Evolutionary conservation across 2,113 vertebrate species (phyloP), one percentile per base, ranked within the genome.

Genomic region (Pogonocichla stellata): DNA sequence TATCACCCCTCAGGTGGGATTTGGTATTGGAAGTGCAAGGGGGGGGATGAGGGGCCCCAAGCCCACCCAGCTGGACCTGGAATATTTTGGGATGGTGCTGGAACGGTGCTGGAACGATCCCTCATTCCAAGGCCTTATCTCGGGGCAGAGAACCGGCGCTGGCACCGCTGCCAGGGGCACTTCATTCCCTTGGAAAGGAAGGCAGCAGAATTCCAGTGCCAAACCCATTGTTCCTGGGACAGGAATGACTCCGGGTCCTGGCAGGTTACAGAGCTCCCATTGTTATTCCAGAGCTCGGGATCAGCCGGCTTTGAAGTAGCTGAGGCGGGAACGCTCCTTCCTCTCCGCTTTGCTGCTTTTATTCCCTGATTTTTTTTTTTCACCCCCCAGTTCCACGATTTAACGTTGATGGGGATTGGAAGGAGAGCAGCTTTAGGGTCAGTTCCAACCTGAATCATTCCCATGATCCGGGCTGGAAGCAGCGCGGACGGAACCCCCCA

Each of bases 271-370:
- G 78, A 97, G 91, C 56, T 36, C 94, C 90, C 58, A 97, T 97
- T 98, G 97, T 98, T 97, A 72, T 20, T 53, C 51, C 19, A 5
- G 66, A 92, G 64, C 78, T 43, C 34, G 3, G 40, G 73, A 57
- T 88, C 38, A 12, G 77, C 69, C 40, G 0, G 50, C 97, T 98
- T 98, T 98, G 98, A 98, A 97, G 98, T 96, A 58, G 45, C 15
- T 40, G 86, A 95, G 57, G 87, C 5, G 1, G 62, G 74, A 58
- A 50, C 0, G 8, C 33, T 79, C 88, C 77, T 95, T 91, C 65
- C 64, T 62, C 65, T 81, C 25, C 1, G 2, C 71, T 48, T 34
- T 60, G 90, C 40, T 54, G 16, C 31, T 80, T 24, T 50, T 6
- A 5, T 58, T 36, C 8, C 36, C 28, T 8, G 7, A 8, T 19